phyloP scores from a whole-genome alignment of 2,113 vertebrate species.

The Aramus guarauna region DNA sequence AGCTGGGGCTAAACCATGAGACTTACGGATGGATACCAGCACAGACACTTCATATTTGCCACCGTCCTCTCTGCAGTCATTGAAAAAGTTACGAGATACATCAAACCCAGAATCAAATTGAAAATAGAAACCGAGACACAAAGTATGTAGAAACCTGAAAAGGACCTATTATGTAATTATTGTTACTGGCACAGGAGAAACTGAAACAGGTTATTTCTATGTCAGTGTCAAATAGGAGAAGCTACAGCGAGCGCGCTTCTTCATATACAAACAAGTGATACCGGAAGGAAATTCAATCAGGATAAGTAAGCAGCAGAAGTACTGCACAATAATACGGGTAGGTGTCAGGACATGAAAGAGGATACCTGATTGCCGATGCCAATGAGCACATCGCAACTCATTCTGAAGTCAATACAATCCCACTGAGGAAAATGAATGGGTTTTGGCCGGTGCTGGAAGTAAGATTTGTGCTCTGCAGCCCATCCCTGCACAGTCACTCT shows the following conservation, averaged over 20 bases:
- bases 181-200: not conserved
- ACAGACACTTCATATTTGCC: not conserved
- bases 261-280: not conserved
- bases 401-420: not conserved
- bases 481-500: not conserved
- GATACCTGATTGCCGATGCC: not conserved
- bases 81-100: not conserved
- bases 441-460: not conserved
- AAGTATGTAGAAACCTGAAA: not conserved
- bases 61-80: not conserved
- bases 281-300: not conserved
- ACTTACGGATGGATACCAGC: not conserved
- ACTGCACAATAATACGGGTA: too few relatives aligned
- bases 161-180: not conserved
- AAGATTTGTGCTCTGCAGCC: not conserved
- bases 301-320: not conserved
- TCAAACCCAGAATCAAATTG: not conserved
- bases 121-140: not conserved
- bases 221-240: not conserved
- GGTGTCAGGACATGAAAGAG: not conserved
- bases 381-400: rapidly evolving
- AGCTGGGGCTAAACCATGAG: too few relatives aligned
- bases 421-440: rapidly evolving
- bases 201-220: not conserved
- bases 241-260: not conserved